Evolutionary conservation across 2,888 invertebrate genomes (phyloP).

Genomic region (Tenodera sinensis): DNA sequence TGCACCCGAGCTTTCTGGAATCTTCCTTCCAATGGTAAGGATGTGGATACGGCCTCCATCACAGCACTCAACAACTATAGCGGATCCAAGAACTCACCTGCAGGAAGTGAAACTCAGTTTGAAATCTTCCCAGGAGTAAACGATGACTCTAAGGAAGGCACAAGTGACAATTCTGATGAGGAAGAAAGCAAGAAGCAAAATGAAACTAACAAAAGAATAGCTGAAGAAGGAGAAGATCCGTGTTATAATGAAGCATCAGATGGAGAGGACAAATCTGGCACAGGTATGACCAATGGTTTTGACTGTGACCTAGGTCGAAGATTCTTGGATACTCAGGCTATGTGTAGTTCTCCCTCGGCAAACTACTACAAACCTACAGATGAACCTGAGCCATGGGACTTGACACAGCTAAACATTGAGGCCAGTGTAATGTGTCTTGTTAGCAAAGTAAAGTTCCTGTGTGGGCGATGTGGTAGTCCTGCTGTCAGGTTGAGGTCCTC

Average conservation of each 20-base stretch:
- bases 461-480: slow-evolving; percentile 69
- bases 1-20: slow-evolving; percentile 61
- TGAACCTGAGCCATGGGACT: slow-evolving; percentile 81
- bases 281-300: slow-evolving; percentile 36
- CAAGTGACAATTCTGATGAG: slow-evolving; percentile 15
- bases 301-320: slow-evolving; percentile 43
- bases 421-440: slow-evolving; percentile 83
- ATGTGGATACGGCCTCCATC: background rate
- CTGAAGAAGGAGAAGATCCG: background rate
- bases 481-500: slow-evolving; percentile 47
- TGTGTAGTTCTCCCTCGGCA: slow-evolving; percentile 58
- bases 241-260: slow-evolving; percentile 5
- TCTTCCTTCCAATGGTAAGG: slow-evolving; percentile 19
- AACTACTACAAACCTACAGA: slow-evolving; percentile 77
- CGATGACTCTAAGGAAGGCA: slow-evolving; percentile 41
- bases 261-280: slow-evolving; percentile 26
- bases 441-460: slow-evolving; percentile 74
- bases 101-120: slow-evolving; percentile 48
- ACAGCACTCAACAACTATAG: slow-evolving; percentile 3
- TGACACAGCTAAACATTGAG: slow-evolving; percentile 81
- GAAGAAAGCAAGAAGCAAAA: background rate
- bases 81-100: background rate
- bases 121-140: slow-evolving; percentile 57
- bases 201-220: background rate
- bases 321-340: slow-evolving; percentile 50